Percentiles rank a stretch among this genome's conserved stretches.
Conservation (phyloP, 2,797 vertebrate species). For the Harpagifer antarcticus region DNA sequence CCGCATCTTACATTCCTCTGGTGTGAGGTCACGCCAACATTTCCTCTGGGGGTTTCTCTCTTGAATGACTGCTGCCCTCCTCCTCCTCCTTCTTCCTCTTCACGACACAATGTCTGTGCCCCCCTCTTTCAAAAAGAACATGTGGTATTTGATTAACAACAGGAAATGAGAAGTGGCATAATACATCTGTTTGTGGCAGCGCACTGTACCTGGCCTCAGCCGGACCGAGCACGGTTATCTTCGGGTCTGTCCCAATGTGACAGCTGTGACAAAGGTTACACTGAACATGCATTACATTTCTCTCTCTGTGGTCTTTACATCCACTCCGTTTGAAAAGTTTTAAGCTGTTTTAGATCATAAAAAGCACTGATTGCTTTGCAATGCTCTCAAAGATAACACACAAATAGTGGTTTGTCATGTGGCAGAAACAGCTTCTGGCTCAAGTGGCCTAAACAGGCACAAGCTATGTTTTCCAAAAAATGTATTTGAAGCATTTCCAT, state of each 20-base stretch:
- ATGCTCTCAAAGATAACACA: background rate
- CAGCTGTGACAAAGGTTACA: background rate
- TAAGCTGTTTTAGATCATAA: background rate
- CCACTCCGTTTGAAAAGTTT: background rate
- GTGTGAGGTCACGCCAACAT: constrained; percentile 85
- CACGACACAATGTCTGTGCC: constrained; percentile 18
- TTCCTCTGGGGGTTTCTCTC: constrained; percentile 64
- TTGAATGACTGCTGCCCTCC: constrained; percentile 35
- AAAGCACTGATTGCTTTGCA: background rate
- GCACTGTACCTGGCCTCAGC: constrained; percentile 14
- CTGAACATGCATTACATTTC: background rate
- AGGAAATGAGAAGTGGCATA: constrained; percentile 5
- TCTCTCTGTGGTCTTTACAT: background rate
- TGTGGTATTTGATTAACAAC: constrained; percentile 51
- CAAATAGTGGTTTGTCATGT: background rate
- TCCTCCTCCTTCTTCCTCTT: constrained; percentile 34
- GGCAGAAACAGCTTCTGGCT: background rate
- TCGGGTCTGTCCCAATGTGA: background rate
- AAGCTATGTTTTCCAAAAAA: background rate
- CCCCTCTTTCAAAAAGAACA: constrained; percentile 9
- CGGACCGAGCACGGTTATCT: background rate
- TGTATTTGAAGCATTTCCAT: background rate
- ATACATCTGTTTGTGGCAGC: background rate
- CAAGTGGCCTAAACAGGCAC: background rate
- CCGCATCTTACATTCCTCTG: constrained; percentile 87